phyloP scores from a whole-genome alignment of 2,113 vertebrate species.

The Ochotona curzoniae region DNA sequence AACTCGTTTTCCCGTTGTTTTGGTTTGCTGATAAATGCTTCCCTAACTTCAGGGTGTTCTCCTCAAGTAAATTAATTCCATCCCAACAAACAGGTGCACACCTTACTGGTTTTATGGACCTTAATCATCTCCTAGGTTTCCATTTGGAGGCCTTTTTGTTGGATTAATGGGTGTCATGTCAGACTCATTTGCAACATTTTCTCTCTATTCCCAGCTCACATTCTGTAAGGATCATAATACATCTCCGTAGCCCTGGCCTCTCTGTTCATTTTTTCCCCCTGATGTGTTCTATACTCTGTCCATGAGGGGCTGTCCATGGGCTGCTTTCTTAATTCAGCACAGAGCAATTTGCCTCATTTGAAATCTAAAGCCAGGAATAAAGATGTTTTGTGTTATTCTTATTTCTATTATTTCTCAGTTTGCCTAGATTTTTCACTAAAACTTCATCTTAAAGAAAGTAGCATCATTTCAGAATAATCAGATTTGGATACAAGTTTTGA shows the following conservation, averaged over 20 bases:
- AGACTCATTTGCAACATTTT: not conserved
- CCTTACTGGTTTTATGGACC: not conserved
- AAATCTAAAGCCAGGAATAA: conserved; percentile 17
- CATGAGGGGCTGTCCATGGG: not conserved
- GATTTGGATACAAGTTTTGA: not conserved
- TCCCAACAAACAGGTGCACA: not conserved
- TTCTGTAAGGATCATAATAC: not conserved
- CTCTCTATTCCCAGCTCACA: not conserved
- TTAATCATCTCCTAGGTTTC: not conserved
- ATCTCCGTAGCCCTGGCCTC: not conserved
- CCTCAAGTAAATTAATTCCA: not conserved
- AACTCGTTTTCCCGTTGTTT: not conserved
- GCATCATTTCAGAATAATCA: not conserved
- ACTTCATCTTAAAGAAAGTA: not conserved
- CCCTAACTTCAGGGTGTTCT: not conserved
- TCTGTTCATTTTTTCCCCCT: not conserved
- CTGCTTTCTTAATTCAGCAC: not conserved
- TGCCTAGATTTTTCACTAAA: conserved; percentile 16
- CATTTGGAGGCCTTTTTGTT: not conserved
- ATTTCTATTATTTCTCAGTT: conserved; percentile 37
- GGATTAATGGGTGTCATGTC: not conserved
- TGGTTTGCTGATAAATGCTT: not conserved
- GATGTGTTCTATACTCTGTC: too few relatives aligned
- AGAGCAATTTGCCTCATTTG: too few relatives aligned
- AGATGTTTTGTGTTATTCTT: not conserved